Conservation (phyloP, 2,113 vertebrate genomes). For the Phalacrocorax pelagicus region DNA sequence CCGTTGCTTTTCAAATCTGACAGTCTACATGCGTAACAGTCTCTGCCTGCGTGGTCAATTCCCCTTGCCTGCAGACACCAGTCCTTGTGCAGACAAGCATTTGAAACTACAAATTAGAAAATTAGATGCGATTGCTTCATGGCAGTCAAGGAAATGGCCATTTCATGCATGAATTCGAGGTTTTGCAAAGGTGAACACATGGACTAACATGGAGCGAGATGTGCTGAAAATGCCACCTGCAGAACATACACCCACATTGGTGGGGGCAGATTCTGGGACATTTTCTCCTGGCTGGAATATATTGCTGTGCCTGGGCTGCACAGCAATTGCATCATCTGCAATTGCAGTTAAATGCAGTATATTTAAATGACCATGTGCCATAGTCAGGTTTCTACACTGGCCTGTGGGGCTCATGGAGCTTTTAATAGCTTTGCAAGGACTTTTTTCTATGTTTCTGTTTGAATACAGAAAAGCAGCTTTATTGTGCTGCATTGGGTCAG, state of each 20-base stretch:
- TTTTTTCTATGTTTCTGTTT: background rate
- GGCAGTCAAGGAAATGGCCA: background rate
- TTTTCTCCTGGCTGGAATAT: background rate
- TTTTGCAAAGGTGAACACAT: background rate
- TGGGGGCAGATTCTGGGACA: background rate
- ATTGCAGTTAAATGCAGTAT: background rate
- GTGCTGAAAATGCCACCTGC: background rate
- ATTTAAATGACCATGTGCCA: background rate
- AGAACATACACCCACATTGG: background rate
- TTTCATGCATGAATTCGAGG: background rate
- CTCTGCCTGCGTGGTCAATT: background rate
- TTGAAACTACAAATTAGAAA: background rate
- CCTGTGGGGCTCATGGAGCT: background rate
- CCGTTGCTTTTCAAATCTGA: background rate
- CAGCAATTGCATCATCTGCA: background rate
- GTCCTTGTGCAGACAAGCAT: background rate
- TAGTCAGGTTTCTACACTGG: background rate
- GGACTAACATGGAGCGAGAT: background rate
- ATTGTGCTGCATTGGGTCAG: background rate
- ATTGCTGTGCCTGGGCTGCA: background rate
- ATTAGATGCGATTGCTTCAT: background rate
- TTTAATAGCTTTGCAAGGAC: background rate
- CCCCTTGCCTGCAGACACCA: background rate
- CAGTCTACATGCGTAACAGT: rapidly evolving
- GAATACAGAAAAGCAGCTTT: background rate